Conservation (phyloP, 2,888 invertebrate species). For the Ischnus inquisitorius region DNA sequence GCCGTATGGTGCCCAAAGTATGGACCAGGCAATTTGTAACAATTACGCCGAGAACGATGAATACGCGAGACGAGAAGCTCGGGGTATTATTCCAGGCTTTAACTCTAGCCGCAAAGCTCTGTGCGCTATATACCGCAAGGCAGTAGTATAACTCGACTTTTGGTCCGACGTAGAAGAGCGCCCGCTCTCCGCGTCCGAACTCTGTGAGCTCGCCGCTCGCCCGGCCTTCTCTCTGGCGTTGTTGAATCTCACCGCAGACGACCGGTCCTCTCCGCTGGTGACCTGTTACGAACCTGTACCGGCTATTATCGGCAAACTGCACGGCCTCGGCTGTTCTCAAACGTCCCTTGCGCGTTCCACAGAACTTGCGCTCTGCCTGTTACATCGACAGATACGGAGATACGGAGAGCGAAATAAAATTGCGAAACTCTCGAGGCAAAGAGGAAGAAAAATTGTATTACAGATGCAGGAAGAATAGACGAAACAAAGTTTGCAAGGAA, state of each 20-base stretch:
- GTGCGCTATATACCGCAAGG: neutral
- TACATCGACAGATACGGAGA: neutral
- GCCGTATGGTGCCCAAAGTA: no score
- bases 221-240: neutral
- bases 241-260: conserved; percentile 6
- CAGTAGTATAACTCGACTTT: conserved; percentile 3
- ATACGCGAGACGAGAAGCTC: conserved; percentile 35
- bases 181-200: no score
- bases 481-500: neutral
- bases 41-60: conserved; percentile 72
- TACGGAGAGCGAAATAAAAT: neutral
- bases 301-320: conserved; percentile 1
- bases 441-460: neutral
- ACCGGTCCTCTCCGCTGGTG: neutral
- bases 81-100: conserved; percentile 54
- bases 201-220: neutral
- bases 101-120: neutral
- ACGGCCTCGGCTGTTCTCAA: neutral
- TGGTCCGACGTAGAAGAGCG: neutral
- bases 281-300: neutral
- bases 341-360: neutral
- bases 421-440: neutral
- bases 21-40: conserved; percentile 70
- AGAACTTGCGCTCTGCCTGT: neutral
- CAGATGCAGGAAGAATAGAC: neutral